phyloP scores from a whole-genome alignment of 2,888 invertebrate genomes.

The Phragmatobia fuliginosa region DNA sequence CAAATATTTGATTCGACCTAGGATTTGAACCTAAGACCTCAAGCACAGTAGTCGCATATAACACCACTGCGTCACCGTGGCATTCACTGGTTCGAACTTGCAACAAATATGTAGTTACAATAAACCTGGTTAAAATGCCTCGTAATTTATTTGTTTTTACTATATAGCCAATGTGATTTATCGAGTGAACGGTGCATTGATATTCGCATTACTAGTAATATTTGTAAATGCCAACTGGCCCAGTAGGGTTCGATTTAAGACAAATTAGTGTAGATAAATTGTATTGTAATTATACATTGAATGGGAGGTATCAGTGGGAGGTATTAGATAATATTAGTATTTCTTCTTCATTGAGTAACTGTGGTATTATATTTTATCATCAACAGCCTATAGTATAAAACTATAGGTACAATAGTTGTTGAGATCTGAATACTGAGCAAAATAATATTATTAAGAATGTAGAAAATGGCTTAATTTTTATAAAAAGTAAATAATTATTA shows the following conservation, averaged over 20 bases:
- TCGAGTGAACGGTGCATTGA: slow-evolving; percentile 42
- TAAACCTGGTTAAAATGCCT: slow-evolving; percentile 12
- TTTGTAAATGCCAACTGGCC: slow-evolving; percentile 35
- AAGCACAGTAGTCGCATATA: too few species aligned
- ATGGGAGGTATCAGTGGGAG: neutral
- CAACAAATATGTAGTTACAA: slow-evolving; percentile 28
- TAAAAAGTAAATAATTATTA: too few species aligned
- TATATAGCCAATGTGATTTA: slow-evolving; percentile 41
- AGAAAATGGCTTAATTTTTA: too few species aligned
- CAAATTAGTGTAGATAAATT: slow-evolving; percentile 38
- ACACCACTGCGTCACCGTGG: too few species aligned
- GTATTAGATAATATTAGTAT: neutral
- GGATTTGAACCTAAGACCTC: too few species aligned
- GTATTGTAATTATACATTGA: slow-evolving; percentile 23
- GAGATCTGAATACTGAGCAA: too few species aligned
- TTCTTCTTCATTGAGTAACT: slow-evolving; percentile 12
- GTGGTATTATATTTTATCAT: too few species aligned
- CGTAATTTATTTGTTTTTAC: slow-evolving; percentile 29
- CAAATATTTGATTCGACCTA: too few species aligned
- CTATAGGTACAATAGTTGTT: too few species aligned
- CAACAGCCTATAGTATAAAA: too few species aligned
- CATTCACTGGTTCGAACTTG: slow-evolving; percentile 9
- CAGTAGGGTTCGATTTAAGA: slow-evolving; percentile 43
- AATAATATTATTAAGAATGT: too few species aligned
- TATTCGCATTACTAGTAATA: slow-evolving; percentile 37